Evolutionary conservation across 2,888 invertebrate genomes (phyloP).

Genomic region (Trichacis sp.): DNA sequence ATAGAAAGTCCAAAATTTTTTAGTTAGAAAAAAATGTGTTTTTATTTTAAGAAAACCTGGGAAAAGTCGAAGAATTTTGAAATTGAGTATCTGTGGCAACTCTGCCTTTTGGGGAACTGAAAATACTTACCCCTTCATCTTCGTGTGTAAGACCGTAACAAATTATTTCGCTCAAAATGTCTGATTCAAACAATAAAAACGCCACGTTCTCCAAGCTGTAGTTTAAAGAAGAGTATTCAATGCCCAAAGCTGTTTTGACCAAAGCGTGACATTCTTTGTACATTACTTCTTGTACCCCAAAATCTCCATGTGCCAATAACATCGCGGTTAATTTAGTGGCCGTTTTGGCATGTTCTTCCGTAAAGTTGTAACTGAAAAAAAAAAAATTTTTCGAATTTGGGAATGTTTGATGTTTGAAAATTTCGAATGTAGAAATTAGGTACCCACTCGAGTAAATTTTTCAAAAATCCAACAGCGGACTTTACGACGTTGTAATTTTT

Average conservation of each 20-base stretch:
- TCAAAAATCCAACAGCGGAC: conserved; percentile 69
- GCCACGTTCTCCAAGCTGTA: conserved; percentile 71
- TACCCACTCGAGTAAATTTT: conserved; percentile 56
- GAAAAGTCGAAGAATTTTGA: too few relatives aligned
- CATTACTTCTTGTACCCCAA: conserved; percentile 71
- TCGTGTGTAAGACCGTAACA: conserved; percentile 73
- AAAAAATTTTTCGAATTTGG: too few relatives aligned
- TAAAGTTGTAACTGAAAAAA: conserved; percentile 47
- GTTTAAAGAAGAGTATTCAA: conserved; percentile 61
- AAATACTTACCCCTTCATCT: conserved; percentile 47
- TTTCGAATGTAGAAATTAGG: too few relatives aligned
- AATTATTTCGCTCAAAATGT: conserved; percentile 75
- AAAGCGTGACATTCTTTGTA: conserved; percentile 72
- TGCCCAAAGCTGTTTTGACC: conserved; percentile 72
- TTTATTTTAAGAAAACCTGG: too few relatives aligned
- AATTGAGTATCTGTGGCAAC: too few relatives aligned
- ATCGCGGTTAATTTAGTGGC: conserved; percentile 68
- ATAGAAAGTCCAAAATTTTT: too few relatives aligned
- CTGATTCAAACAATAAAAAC: conserved; percentile 73
- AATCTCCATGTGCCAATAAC: conserved; percentile 73
- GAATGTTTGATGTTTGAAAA: too few relatives aligned
- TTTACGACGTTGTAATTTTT: conserved; percentile 72
- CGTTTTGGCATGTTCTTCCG: conserved; percentile 48
- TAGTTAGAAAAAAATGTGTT: too few relatives aligned
- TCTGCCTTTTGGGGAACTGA: not conserved